Percentiles rank a stretch among this genome's conserved stretches.
Evolutionary conservation across 1,140 invertebrate genomes (phyloP).

Genomic region (Pseudomyrmex sp.): DNA sequence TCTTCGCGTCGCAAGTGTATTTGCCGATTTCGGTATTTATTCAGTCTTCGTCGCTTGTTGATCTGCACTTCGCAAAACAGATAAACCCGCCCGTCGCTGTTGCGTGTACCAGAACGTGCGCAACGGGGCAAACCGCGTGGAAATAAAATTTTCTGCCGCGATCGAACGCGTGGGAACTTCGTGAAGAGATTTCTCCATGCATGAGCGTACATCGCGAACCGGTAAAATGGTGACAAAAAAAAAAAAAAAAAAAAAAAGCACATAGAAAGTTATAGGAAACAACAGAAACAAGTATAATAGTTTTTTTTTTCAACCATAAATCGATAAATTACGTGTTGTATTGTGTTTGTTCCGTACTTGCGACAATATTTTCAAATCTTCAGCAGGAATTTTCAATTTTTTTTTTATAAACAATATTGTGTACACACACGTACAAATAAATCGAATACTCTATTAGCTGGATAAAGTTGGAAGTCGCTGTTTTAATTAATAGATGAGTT

Average conservation of each 20-base stretch:
- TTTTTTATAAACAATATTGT: too few relatives aligned
- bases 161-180: conserved; percentile 18
- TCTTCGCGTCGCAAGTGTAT: not conserved
- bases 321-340: conserved; percentile 42
- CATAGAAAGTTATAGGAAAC: conserved; percentile 57
- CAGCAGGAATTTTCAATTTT: not conserved
- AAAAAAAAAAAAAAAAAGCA: conserved; percentile 6
- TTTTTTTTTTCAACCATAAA: conserved; percentile 62
- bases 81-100: not conserved
- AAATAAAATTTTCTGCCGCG: conserved; percentile 34
- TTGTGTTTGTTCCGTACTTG: conserved; percentile 26
- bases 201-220: conserved; percentile 26
- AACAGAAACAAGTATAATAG: conserved; percentile 68
- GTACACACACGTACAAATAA: too few relatives aligned
- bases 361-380: conserved; percentile 38
- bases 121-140: not conserved
- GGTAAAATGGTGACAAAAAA: conserved; percentile 39
- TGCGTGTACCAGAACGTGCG: not conserved
- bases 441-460: not conserved
- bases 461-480: not conserved
- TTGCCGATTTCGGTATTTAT: conserved; percentile 39
- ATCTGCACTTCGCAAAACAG: conserved; percentile 1
- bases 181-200: conserved; percentile 29
- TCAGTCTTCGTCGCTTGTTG: conserved; percentile 24
- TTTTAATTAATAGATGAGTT: too few relatives aligned